Percentiles rank a stretch among this genome's conserved stretches.
phyloP scores from a whole-genome alignment of 2,113 vertebrate genomes.

The Lethenteron camtschaticum region DNA sequence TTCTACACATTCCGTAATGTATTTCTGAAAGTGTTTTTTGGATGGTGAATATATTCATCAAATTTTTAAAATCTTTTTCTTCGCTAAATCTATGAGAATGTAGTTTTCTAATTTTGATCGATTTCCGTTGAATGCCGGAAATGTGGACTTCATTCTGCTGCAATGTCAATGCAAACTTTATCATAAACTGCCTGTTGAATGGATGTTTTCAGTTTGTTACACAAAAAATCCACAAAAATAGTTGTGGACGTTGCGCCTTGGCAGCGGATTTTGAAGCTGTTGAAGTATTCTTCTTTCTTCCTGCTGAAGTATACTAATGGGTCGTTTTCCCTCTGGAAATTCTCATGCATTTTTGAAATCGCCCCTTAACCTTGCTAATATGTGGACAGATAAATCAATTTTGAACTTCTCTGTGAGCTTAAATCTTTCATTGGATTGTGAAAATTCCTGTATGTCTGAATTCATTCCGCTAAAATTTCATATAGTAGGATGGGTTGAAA shows the following conservation, averaged over 20 bases:
- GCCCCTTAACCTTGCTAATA: conserved; percentile 15
- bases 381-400: conserved; percentile 18
- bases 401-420: conserved; percentile 9
- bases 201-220: conserved; percentile 21
- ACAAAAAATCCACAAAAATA: conserved; percentile 22
- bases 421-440: no score
- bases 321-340: conserved; percentile 20
- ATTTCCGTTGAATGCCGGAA: conserved; percentile 18
- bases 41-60: conserved; percentile 14
- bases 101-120: conserved; percentile 23
- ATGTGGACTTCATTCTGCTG: conserved; percentile 16
- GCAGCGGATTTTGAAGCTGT: conserved; percentile 20
- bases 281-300: conserved; percentile 24
- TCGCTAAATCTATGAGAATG: conserved; percentile 25
- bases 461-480: conserved; percentile 12
- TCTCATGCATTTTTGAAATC: conserved; percentile 17
- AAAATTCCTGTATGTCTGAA: no score
- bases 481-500: conserved; percentile 15
- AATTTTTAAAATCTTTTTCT: conserved; percentile 27
- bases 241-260: conserved; percentile 21
- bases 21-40: conserved; percentile 14
- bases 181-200: conserved; percentile 7
- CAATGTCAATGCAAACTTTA: conserved; percentile 10
- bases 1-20: conserved; percentile 15
- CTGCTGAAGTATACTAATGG: conserved; percentile 14